A percentile compares a stretch with the other conserved stretches of the same genome.
phyloP scores from a whole-genome alignment of 2,113 vertebrate species.

The Neofelis nebulosa region DNA sequence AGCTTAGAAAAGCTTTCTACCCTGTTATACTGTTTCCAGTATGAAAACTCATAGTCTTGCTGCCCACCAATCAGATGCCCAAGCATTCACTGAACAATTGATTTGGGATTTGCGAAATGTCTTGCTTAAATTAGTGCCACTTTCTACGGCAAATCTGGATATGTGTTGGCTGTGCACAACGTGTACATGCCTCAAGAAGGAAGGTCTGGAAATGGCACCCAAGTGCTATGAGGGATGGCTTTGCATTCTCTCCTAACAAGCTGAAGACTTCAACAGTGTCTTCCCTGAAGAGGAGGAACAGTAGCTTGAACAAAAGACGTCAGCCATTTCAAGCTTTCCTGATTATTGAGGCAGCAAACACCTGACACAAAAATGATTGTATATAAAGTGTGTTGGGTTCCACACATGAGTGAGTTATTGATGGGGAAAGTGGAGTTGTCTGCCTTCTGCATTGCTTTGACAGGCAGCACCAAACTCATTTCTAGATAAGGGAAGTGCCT shows the following conservation, averaged over 20 bases:
- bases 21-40: not conserved
- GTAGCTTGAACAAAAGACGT: conserved; percentile 15
- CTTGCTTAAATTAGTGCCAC: conserved; percentile 22
- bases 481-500: not conserved
- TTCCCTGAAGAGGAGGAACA: conserved; percentile 13
- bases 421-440: conserved; percentile 23
- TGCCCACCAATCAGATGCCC: not conserved
- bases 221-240: not conserved
- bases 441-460: conserved; percentile 1
- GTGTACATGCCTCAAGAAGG: not conserved
- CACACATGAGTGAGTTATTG: conserved; percentile 37
- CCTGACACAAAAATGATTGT: conserved; percentile 16
- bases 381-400: conserved; percentile 10
- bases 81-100: not conserved
- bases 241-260: not conserved
- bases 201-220: conserved; percentile 2
- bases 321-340: not conserved
- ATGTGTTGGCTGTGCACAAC: not conserved
- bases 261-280: not conserved
- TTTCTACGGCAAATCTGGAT: not conserved
- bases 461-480: not conserved
- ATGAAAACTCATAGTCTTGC: not conserved
- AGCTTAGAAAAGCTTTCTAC: not conserved
- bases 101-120: not conserved
- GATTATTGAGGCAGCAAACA: conserved; percentile 52